phyloP scores from a whole-genome alignment of 1,140 invertebrate genomes.

The Drosophila repletoides region DNA sequence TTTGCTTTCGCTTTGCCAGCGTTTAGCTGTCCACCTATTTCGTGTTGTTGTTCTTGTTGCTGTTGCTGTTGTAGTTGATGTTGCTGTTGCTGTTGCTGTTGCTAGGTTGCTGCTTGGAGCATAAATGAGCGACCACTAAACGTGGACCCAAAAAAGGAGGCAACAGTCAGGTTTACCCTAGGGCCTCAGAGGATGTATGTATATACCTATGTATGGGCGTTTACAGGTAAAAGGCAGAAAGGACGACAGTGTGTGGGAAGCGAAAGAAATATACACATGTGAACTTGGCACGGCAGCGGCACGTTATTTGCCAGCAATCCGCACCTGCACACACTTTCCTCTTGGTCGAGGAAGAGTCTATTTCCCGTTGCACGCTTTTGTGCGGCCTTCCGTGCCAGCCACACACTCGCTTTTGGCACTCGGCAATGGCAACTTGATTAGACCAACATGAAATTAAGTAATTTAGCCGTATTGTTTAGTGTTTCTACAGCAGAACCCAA shows the following conservation, averaged over 20 bases:
- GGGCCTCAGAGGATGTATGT: not conserved
- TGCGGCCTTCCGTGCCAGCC: constrained; percentile 62
- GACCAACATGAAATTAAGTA: constrained; percentile 79
- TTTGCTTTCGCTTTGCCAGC: constrained; percentile 44
- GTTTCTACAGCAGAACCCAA: constrained; percentile 36
- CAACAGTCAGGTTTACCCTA: not conserved
- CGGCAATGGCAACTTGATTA: constrained; percentile 76
- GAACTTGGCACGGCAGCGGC: constrained; percentile 47
- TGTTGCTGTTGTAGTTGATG: constrained; percentile 16
- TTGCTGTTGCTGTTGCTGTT: not conserved
- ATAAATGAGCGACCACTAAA: constrained; percentile 71
- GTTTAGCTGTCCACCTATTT: constrained; percentile 75
- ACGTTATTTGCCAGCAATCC: constrained; percentile 42
- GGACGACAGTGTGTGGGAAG: not conserved
- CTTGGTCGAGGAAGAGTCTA: too few relatives aligned
- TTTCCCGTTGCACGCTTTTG: constrained; percentile 49
- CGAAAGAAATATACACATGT: constrained; percentile 5
- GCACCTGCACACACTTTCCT: constrained; percentile 24
- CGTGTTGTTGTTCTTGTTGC: constrained; percentile 55
- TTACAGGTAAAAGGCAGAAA: not conserved
- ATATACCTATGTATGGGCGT: not conserved
- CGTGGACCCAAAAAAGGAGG: constrained; percentile 34
- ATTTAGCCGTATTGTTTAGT: constrained; percentile 74
- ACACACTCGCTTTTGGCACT: constrained; percentile 25
- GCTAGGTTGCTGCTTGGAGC: constrained; percentile 32